A percentile compares a stretch with the other conserved stretches of the same genome.
Conservation (phyloP, 2,888 invertebrate genomes). For the Drosophila prolongata region DNA sequence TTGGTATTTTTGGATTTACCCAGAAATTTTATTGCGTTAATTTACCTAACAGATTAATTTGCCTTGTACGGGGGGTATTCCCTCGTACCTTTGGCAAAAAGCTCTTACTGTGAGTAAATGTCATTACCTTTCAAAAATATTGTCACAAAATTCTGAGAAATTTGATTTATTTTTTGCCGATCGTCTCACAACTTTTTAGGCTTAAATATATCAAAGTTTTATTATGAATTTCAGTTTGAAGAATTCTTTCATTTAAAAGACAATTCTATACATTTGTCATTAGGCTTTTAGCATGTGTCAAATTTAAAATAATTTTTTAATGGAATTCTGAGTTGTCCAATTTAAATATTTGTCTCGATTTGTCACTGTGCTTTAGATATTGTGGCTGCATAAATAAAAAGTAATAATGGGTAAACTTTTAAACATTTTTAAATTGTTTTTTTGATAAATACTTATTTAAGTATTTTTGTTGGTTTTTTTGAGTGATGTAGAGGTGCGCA, state of each 20-base stretch:
- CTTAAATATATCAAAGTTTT: background rate
- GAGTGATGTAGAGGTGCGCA: too few relatives aligned
- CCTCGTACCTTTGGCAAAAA: background rate
- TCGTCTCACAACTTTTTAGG: conserved; percentile 7
- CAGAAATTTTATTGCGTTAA: background rate
- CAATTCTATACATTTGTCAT: conserved; percentile 1
- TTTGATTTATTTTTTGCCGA: background rate
- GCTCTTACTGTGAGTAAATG: background rate
- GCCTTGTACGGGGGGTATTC: background rate
- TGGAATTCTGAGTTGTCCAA: background rate
- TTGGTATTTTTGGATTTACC: background rate
- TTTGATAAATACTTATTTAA: too few relatives aligned
- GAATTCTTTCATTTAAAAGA: background rate
- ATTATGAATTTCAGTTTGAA: background rate
- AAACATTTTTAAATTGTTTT: too few relatives aligned
- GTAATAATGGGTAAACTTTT: too few relatives aligned
- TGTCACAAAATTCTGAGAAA: conserved; percentile 7
- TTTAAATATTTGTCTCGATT: background rate
- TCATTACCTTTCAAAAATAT: background rate
- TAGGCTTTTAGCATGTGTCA: conserved; percentile 5
- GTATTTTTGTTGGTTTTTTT: too few relatives aligned
- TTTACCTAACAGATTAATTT: background rate
- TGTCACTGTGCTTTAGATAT: background rate
- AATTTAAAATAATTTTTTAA: background rate
- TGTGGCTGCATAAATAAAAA: too few relatives aligned